Conservation (phyloP, 1,140 invertebrate species). For the Chelonus insularis region DNA sequence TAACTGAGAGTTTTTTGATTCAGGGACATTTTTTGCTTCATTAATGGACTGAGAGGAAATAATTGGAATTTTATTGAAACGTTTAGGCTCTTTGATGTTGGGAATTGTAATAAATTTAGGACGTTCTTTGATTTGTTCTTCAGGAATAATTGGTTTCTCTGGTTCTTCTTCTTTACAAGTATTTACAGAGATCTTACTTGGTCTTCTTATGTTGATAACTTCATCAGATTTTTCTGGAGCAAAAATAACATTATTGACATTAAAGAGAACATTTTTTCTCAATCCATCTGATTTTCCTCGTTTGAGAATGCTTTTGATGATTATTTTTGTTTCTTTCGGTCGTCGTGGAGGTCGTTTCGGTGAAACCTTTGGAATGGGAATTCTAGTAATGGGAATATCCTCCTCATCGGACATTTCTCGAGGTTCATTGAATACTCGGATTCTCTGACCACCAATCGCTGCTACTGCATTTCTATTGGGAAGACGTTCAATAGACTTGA, state of each 20-base stretch:
- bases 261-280: constrained; percentile 54
- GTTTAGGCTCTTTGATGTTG: constrained; percentile 51
- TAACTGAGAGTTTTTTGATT: constrained; percentile 35
- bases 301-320: constrained; percentile 61
- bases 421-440: constrained; percentile 55
- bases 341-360: constrained; percentile 56
- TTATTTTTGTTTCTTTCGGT: constrained; percentile 47
- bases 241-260: constrained; percentile 57
- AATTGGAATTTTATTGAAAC: constrained; percentile 23
- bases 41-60: constrained; percentile 29
- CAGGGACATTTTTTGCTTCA: constrained; percentile 34
- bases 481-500: constrained; percentile 55
- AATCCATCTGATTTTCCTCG: constrained; percentile 53
- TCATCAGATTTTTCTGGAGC: constrained; percentile 52
- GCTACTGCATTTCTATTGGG: constrained; percentile 49
- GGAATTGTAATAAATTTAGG: constrained; percentile 54
- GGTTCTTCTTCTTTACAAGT: constrained; percentile 3
- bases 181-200: constrained; percentile 34
- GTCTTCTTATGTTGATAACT: constrained; percentile 22
- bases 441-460: constrained; percentile 58
- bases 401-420: constrained; percentile 48
- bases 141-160: constrained; percentile 32
- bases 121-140: constrained; percentile 26
- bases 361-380: constrained; percentile 56
- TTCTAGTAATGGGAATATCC: constrained; percentile 42